Base-by-base conservation (phyloP, 2,888 invertebrate genomes). In the Leptopterna dolabrata region DNA sequence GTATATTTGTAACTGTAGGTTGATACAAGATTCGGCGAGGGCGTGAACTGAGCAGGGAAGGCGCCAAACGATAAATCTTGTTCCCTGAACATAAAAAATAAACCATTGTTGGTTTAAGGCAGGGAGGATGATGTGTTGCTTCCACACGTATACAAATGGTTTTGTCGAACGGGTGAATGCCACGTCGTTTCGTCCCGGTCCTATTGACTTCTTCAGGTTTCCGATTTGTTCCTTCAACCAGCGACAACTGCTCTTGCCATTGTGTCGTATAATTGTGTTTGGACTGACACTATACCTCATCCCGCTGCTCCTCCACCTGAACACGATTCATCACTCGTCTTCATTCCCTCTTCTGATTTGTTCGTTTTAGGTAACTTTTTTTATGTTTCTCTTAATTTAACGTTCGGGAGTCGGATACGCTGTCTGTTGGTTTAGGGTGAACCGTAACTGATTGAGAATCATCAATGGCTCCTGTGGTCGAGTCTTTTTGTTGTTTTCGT, bases 261-360 rank as follows among this genome's bases (percentile, higher is more conserved):
- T 88, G 88, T 88, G 81, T 83, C 45, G 51, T 55, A 55, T 88
- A 88, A 88, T 88, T 83, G 87, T 88, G 88, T 88, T 88, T 88
- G 88, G 87, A 88, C 88, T 85, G 45, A 36, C 45, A 47, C 63
- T 55, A 71, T 43, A 29, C 36, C 30, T 73, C 43, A 36, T 27
- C 85, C 45, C 83, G 7, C 24, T 13, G 47, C 24, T n/a, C 47
- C 30, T 19, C 85, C 73, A 85, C 85, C 85, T 85, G 85, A 71
- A 76, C 73, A 85, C 73, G 85, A 85, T 85, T 85, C 73, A 85
- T 85, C 85, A 73, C 85, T 73, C 36, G 85, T 47, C 76, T 85
- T 83, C 83, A 83, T 83, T 71, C 63, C 70, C 70, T 63, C 51
- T 70, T 71, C 83, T 30, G 47, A 30, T 81, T 51, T 81, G 36